A percentile compares a stretch with the other conserved stretches of the same genome.
Evolutionary conservation across 2,888 invertebrate species (phyloP).

Genomic region (Pseudeuparius sepicola): DNA sequence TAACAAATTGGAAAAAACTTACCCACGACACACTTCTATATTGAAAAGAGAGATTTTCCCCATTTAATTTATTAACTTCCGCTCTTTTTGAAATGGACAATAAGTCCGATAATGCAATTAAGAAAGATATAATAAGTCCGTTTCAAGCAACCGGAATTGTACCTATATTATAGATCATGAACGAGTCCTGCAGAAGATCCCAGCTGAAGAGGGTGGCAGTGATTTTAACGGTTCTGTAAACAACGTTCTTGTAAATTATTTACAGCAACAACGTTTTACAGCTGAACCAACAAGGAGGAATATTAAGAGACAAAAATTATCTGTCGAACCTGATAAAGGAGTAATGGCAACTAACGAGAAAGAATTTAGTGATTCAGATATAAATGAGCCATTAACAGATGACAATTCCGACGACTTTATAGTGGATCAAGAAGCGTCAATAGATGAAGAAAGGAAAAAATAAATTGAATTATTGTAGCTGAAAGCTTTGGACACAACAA

Average conservation of each 20-base stretch:
- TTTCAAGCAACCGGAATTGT: slow-evolving; percentile 21
- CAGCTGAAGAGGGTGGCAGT: no score
- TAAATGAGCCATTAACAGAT: slow-evolving; percentile 15
- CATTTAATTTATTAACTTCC: slow-evolving; percentile 6
- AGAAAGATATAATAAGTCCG: slow-evolving; percentile 16
- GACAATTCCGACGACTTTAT: slow-evolving; percentile 19
- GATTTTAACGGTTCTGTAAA: no score
- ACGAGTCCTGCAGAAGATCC: slow-evolving; percentile 16
- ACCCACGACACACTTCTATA: no score
- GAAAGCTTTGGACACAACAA: slow-evolving; percentile 14
- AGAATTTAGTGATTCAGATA: slow-evolving; percentile 18
- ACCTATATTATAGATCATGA: slow-evolving; percentile 19
- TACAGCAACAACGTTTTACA: slow-evolving; percentile 18
- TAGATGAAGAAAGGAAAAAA: slow-evolving; percentile 6
- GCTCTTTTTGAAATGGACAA: slow-evolving; percentile 4
- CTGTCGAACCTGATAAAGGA: slow-evolving; percentile 18
- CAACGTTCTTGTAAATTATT: slow-evolving; percentile 15
- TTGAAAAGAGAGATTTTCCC: no score
- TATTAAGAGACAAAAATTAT: slow-evolving; percentile 16
- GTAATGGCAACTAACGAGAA: slow-evolving; percentile 17
- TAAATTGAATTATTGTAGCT: slow-evolving; percentile 8
- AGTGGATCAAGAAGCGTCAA: no score
- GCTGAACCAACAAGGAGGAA: slow-evolving; percentile 17
- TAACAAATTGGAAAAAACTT: slow-evolving; percentile 17
- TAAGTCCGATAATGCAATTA: slow-evolving; percentile 16